Evolutionary conservation across 2,888 invertebrate genomes (phyloP).

Genomic region (Acleris laterana): DNA sequence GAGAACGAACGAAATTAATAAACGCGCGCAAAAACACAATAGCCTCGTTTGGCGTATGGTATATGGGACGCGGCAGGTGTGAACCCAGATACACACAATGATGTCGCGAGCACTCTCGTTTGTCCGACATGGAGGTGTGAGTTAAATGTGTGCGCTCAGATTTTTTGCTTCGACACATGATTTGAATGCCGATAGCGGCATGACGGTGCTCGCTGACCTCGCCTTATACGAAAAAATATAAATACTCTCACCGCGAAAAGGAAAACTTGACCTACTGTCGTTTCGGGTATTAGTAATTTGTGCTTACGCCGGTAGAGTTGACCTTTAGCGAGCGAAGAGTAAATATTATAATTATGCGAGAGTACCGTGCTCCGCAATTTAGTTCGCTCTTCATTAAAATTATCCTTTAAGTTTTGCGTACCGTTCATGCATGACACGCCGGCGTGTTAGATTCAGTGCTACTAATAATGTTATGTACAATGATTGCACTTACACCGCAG

Average conservation of each 20-base stretch:
- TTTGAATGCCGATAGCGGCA: slow-evolving; percentile 75
- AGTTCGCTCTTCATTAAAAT: slow-evolving; percentile 8
- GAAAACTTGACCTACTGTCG: slow-evolving; percentile 61
- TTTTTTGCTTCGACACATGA: slow-evolving; percentile 68
- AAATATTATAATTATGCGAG: slow-evolving; percentile 30
- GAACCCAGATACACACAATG: slow-evolving; percentile 49
- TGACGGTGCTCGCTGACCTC: slow-evolving; percentile 61
- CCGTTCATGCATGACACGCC: slow-evolving; percentile 5
- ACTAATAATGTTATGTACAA: no score
- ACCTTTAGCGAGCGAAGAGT: slow-evolving; percentile 47
- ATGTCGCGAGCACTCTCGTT: slow-evolving; percentile 66
- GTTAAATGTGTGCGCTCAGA: slow-evolving; percentile 60
- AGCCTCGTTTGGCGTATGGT: slow-evolving; percentile 39
- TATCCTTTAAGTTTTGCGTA: slow-evolving; percentile 9
- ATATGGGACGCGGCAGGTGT: slow-evolving; percentile 36
- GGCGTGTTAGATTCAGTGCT: no score
- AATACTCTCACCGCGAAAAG: slow-evolving; percentile 69
- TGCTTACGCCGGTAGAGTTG: slow-evolving; percentile 61
- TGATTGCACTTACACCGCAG: no score
- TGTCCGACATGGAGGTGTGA: slow-evolving; percentile 62
- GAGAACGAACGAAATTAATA: slow-evolving; percentile 53
- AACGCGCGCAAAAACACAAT: slow-evolving; percentile 59
- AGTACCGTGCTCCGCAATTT: slow-evolving; percentile 19
- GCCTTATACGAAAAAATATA: slow-evolving; percentile 60
- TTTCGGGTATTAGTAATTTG: slow-evolving; percentile 43